These are phyloP conservation scores for Cheilosia urbana DNA, from an alignment of 2,888 invertebrate species.

Conservation along the genomic window DNA sequence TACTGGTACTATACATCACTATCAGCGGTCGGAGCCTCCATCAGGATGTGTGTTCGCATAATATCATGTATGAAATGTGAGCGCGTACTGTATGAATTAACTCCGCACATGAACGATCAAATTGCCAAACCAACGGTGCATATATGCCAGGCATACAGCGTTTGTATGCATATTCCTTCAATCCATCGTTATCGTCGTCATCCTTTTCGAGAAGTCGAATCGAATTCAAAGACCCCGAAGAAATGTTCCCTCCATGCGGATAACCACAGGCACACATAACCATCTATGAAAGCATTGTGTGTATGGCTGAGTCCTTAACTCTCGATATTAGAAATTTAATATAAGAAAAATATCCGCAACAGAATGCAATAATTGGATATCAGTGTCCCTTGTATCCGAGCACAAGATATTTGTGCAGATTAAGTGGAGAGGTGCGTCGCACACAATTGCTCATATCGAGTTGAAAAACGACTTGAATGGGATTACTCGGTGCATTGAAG, in stretches of 20 bases:
- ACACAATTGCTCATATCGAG: background rate
- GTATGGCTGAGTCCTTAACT: conserved; percentile 21
- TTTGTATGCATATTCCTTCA: conserved; percentile 27
- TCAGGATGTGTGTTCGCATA: conserved; percentile 38
- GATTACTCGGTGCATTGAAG: no score
- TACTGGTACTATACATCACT: background rate
- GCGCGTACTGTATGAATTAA: conserved; percentile 43
- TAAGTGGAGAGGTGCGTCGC: background rate
- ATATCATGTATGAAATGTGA: conserved; percentile 46
- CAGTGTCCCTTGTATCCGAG: background rate
- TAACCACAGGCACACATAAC: conserved; percentile 4
- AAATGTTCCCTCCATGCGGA: conserved; percentile 6
- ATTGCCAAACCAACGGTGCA: conserved; percentile 48
- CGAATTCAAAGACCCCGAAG: conserved; percentile 34
- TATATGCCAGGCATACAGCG: background rate
- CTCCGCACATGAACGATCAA: conserved; percentile 53
- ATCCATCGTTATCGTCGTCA: conserved; percentile 31
- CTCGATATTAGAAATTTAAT: conserved; percentile 54
- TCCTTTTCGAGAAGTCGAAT: conserved; percentile 39
- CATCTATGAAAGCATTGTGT: conserved; percentile 22
- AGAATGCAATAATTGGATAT: conserved; percentile 57
- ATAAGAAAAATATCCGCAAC: conserved; percentile 30
- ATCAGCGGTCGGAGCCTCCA: background rate
- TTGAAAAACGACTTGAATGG: no score
- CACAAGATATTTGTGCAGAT: background rate